phyloP scores from a whole-genome alignment of 2,113 vertebrate genomes.

The Sander vitreus region DNA sequence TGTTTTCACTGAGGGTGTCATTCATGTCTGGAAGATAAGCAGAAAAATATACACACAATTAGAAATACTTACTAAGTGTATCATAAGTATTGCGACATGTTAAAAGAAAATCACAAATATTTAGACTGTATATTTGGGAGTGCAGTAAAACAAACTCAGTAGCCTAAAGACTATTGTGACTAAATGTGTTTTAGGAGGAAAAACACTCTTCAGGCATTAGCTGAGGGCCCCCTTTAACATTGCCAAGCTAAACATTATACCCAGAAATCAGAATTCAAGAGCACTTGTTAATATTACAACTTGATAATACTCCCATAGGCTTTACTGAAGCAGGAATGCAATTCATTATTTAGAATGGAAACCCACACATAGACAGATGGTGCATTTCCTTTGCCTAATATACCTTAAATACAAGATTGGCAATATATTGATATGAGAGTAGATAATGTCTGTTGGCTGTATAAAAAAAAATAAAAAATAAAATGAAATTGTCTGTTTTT shows the following conservation, averaged over 20 bases:
- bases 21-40: slow-evolving; percentile 87
- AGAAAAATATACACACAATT: slow-evolving; percentile 26
- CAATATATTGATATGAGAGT: not conserved
- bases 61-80: not conserved
- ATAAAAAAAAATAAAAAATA: too few relatives aligned
- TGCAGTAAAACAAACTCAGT: not conserved
- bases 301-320: not conserved
- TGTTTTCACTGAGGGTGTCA: slow-evolving; percentile 89
- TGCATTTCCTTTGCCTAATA: not conserved
- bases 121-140: not conserved
- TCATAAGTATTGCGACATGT: not conserved
- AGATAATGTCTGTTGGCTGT: not conserved
- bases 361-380: not conserved
- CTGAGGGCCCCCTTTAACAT: not conserved
- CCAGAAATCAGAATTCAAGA: not conserved
- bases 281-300: not conserved
- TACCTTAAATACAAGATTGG: not conserved
- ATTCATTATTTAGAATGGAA: not conserved
- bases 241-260: not conserved
- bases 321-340: not conserved
- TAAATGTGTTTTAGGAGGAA: not conserved
- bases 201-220: not conserved
- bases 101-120: not conserved
- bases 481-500: not conserved
- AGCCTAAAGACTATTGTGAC: not conserved